phyloP scores from a whole-genome alignment of 2,797 vertebrate genomes.

The Aphelocoma californica region DNA sequence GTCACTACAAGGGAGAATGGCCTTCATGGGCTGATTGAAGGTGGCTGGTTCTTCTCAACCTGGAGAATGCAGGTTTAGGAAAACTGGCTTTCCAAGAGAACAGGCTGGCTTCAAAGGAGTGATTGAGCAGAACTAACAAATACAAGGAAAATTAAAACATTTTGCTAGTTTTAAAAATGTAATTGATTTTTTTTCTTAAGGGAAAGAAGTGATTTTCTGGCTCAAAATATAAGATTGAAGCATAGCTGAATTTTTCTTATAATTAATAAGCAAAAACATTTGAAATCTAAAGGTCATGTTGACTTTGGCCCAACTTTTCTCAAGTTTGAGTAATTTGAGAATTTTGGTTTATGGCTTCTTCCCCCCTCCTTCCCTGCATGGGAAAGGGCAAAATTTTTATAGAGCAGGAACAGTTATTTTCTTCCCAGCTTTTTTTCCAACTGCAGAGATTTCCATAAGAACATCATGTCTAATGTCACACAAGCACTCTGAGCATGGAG shows the following conservation, averaged over 20 bases:
- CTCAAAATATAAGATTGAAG: not conserved
- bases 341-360: not conserved
- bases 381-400: conserved; percentile 5
- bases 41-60: not conserved
- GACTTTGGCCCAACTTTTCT: not conserved
- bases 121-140: not conserved
- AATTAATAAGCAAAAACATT: not conserved
- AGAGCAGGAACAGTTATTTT: conserved; percentile 21
- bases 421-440: not conserved
- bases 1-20: not conserved
- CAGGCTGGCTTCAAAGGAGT: not conserved
- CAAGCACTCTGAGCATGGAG: not conserved
- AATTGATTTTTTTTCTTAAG: not conserved
- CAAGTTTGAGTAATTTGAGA: not conserved
- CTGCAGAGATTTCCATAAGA: not conserved
- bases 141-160: not conserved
- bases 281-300: not conserved
- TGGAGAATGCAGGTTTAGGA: not conserved
- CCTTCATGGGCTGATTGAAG: not conserved
- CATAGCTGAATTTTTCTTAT: not conserved
- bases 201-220: not conserved
- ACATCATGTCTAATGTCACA: not conserved
- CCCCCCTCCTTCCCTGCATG: not conserved
- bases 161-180: not conserved
- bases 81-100: not conserved